phyloP scores from a whole-genome alignment of 2,888 invertebrate genomes.

The Crocallis elinguaria region DNA sequence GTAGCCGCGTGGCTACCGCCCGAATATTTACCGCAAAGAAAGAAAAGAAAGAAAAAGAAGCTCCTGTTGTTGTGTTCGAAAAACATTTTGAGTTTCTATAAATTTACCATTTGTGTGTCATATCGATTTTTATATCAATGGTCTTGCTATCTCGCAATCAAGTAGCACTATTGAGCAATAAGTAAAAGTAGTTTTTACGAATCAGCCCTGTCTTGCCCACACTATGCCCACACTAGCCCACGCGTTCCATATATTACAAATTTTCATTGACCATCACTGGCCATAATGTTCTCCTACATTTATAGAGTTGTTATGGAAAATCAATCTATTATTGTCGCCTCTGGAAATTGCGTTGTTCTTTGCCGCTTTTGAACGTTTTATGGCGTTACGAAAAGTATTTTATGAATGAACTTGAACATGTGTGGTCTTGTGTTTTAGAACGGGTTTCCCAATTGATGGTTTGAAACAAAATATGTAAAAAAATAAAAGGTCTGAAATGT shows the following conservation, averaged over 20 bases:
- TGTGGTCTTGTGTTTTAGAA: too few relatives aligned
- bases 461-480: too few relatives aligned
- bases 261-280: conserved; percentile 70
- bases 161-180: conserved; percentile 44
- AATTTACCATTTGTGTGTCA: too few relatives aligned
- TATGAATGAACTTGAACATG: too few relatives aligned
- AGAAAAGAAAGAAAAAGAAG: too few relatives aligned
- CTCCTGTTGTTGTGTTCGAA: too few relatives aligned
- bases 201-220: conserved; percentile 51
- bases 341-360: neutral
- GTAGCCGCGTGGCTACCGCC: too few relatives aligned
- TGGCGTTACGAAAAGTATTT: too few relatives aligned
- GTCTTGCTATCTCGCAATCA: conserved; percentile 1
- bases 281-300: conserved; percentile 69
- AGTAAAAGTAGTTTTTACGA: conserved; percentile 59
- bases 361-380: conserved; percentile 18
- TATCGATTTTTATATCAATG: neutral
- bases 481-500: too few relatives aligned
- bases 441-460: too few relatives aligned
- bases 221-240: conserved; percentile 51
- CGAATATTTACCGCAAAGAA: too few relatives aligned
- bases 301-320: conserved; percentile 22
- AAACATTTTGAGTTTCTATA: too few relatives aligned
- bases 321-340: neutral
- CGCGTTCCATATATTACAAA: conserved; percentile 44